Percentiles rank a stretch among this genome's conserved stretches.
These are phyloP conservation scores for Eptatretus burgeri DNA, from an alignment of 2,113 vertebrate genomes.

Conservation along the genomic window DNA sequence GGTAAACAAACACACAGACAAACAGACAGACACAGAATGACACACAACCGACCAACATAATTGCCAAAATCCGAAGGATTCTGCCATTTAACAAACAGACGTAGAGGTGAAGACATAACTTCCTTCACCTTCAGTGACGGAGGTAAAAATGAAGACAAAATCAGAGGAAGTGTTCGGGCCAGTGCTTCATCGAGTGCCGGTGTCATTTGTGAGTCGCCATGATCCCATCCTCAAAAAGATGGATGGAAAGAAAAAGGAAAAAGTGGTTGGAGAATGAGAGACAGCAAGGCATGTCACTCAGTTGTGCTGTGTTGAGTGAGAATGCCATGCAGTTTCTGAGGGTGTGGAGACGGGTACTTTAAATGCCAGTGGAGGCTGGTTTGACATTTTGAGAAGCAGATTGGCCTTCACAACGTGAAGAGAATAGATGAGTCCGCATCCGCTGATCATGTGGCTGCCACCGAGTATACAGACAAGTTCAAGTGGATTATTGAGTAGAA, in stretches of 20 bases:
- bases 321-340: background rate
- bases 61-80: too few relatives aligned
- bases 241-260: background rate
- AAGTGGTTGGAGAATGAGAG: background rate
- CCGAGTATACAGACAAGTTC: background rate
- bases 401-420: conserved; percentile 4
- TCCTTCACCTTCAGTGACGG: too few relatives aligned
- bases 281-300: background rate
- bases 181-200: too few relatives aligned
- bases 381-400: background rate
- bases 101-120: too few relatives aligned
- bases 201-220: too few relatives aligned
- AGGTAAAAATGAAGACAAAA: too few relatives aligned
- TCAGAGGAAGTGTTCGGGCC: too few relatives aligned
- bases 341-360: background rate
- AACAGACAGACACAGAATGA: too few relatives aligned
- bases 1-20: too few relatives aligned
- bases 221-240: background rate
- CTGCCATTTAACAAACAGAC: too few relatives aligned
- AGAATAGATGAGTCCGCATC: background rate
- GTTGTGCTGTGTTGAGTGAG: background rate
- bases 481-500: conserved; percentile 7
- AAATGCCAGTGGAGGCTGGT: conserved; percentile 1
- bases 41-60: too few relatives aligned
- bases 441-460: background rate